Evolutionary conservation across 2,113 vertebrate genomes (phyloP).

Genomic region (Echinops telfairi): DNA sequence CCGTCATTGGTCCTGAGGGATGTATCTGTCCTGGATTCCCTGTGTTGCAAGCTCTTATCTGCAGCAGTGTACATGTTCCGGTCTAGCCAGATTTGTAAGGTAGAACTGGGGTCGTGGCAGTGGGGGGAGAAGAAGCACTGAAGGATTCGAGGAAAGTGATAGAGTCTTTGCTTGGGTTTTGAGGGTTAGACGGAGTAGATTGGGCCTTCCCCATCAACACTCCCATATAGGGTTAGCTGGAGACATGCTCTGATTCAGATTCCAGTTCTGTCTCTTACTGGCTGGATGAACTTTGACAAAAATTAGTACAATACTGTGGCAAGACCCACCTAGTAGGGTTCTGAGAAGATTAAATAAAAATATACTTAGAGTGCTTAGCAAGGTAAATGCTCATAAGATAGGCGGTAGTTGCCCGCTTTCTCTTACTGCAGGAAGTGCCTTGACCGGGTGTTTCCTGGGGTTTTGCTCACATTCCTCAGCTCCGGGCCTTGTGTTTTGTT

Average conservation of each 20-base stretch:
- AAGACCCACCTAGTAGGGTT: background rate
- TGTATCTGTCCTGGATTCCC: no score
- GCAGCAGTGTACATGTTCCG: no score
- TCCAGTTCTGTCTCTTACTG: background rate
- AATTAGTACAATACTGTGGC: background rate
- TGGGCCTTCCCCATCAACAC: background rate
- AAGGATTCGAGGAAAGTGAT: no score
- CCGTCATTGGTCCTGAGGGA: no score
- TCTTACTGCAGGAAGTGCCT: conserved; percentile 14
- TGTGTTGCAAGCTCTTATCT: no score
- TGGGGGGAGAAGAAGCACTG: no score
- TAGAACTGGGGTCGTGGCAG: no score
- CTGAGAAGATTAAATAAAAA: background rate
- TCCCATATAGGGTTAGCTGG: background rate
- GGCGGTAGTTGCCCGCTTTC: background rate
- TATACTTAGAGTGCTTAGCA: background rate
- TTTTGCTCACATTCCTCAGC: conserved; percentile 41
- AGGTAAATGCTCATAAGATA: background rate
- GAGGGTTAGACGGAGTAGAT: background rate
- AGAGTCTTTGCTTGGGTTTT: background rate
- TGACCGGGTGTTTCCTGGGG: background rate
- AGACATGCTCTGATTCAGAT: conserved; percentile 19
- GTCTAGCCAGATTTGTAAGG: no score
- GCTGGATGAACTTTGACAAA: conserved; percentile 8
- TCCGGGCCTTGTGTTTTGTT: conserved; percentile 41